Evolutionary conservation across 2,888 invertebrate genomes (phyloP).

Genomic region (Pterostichus niger): DNA sequence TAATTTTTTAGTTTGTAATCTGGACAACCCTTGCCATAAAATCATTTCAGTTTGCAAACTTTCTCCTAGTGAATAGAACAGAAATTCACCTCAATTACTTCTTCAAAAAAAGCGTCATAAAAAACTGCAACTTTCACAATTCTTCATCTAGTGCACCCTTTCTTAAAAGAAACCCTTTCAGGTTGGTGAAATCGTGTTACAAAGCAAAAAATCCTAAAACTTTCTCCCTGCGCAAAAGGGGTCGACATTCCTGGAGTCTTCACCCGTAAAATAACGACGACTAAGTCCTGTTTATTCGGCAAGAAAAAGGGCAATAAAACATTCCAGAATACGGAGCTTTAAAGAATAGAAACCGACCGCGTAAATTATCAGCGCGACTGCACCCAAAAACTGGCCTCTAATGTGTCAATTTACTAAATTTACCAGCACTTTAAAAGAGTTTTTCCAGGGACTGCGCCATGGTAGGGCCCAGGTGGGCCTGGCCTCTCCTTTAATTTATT

Average conservation of each 20-base stretch:
- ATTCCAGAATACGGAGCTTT: conserved; percentile 68
- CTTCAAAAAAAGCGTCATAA: conserved; percentile 47
- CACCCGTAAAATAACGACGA: conserved; percentile 73
- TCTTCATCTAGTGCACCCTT: conserved; percentile 39
- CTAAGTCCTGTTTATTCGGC: conserved; percentile 72
- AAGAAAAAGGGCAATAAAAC: conserved; percentile 72
- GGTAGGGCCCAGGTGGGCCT: no score
- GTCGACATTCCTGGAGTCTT: conserved; percentile 43
- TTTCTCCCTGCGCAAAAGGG: conserved; percentile 55
- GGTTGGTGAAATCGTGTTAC: conserved; percentile 16
- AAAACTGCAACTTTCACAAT: conserved; percentile 64
- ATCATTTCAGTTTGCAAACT: conserved; percentile 54
- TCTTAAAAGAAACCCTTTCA: conserved; percentile 45
- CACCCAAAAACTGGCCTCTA: conserved; percentile 55
- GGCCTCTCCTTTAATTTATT: no score
- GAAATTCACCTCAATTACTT: conserved; percentile 61
- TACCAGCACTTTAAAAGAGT: conserved; percentile 12
- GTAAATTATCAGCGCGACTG: conserved; percentile 42
- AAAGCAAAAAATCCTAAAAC: conserved; percentile 18
- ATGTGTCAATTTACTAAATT: conserved; percentile 62
- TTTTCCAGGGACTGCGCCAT: no score
- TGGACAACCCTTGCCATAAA: conserved; percentile 64
- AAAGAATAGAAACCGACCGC: conserved; percentile 55
- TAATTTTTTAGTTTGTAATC: conserved; percentile 8
- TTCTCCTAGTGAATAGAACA: conserved; percentile 48